Conservation (phyloP, 1,140 invertebrate genomes). For the Octopus sinensis region DNA sequence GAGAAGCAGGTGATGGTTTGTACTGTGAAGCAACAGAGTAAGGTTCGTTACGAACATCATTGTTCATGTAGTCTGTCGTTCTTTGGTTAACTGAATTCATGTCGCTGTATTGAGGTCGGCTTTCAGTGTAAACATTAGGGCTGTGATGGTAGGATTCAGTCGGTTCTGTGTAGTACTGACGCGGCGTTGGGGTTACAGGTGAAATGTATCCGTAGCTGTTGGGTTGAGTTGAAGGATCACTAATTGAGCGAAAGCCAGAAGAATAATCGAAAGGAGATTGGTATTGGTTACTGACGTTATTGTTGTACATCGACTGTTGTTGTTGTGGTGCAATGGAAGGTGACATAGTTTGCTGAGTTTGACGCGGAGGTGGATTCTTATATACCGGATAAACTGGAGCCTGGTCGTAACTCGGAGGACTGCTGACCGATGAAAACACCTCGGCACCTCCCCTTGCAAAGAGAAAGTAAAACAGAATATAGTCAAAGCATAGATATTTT, state of each 20-base stretch:
- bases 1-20: background rate
- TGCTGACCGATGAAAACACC: background rate
- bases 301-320: background rate
- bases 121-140: background rate
- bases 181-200: background rate
- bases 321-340: background rate
- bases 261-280: background rate
- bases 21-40: background rate
- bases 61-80: background rate
- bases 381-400: background rate
- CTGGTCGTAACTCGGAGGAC: background rate
- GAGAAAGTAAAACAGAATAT: background rate
- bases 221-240: background rate
- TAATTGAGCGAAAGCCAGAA: background rate
- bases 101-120: background rate
- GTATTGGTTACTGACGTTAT: background rate
- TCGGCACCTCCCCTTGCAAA: background rate
- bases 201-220: conserved; percentile 1
- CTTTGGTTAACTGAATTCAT: background rate
- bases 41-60: background rate
- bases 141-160: background rate
- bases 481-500: background rate
- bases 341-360: background rate
- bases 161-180: background rate
- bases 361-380: background rate